Evolutionary conservation across 2,888 invertebrate species (phyloP).

Genomic region (Noctuana brunneofusca): DNA sequence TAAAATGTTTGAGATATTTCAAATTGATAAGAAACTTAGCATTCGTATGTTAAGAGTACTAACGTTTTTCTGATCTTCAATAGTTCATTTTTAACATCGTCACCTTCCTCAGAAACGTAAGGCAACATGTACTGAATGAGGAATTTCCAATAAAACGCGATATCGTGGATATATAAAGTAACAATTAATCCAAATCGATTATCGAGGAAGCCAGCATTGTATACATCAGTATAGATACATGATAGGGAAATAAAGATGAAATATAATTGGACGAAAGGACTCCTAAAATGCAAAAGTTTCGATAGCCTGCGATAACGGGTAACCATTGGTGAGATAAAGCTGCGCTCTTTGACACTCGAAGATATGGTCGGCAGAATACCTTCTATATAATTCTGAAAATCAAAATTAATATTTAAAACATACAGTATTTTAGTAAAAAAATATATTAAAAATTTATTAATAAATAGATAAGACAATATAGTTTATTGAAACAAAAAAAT

Average conservation of each 20-base stretch:
- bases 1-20: neutral
- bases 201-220: conserved; percentile 65
- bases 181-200: conserved; percentile 51
- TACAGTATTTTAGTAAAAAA: too few relatives aligned
- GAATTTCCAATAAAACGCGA: conserved; percentile 59
- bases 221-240: conserved; percentile 59
- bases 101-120: conserved; percentile 41
- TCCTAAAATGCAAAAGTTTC: conserved; percentile 38
- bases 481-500: too few relatives aligned
- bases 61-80: conserved; percentile 48
- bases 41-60: conserved; percentile 38
- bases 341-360: conserved; percentile 36
- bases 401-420: neutral
- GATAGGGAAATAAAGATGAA: conserved; percentile 54
- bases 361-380: conserved; percentile 42
- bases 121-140: conserved; percentile 52
- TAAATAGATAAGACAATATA: too few relatives aligned
- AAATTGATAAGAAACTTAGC: neutral
- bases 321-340: neutral
- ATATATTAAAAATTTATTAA: too few relatives aligned
- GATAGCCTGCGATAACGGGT: conserved; percentile 6
- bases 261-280: conserved; percentile 51
- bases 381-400: conserved; percentile 52
- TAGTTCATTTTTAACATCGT: conserved; percentile 42
- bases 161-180: conserved; percentile 56